A percentile compares a stretch with the other conserved stretches of the same genome.
These are phyloP conservation scores for Agrilus biguttatus DNA, from an alignment of 2,888 invertebrate genomes.

Conservation along the genomic window DNA sequence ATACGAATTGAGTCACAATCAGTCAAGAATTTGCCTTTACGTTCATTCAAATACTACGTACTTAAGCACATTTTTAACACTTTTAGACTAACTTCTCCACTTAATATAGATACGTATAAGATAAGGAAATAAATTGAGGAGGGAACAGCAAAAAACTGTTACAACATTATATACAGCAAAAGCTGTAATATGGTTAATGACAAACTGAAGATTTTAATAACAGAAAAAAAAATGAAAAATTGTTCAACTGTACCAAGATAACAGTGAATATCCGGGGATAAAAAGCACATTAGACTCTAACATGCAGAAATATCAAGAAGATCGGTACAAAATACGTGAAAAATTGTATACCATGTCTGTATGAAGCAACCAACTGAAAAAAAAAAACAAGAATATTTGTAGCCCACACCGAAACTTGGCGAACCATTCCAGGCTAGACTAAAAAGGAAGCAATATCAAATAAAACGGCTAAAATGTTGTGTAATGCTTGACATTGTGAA, in stretches of 20 bases:
- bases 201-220: too few relatives aligned
- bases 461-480: neutral
- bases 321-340: slow-evolving; percentile 16
- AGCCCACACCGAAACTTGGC: slow-evolving; percentile 4
- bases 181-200: too few relatives aligned
- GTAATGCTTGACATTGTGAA: slow-evolving; percentile 1
- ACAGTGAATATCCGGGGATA: slow-evolving; percentile 16
- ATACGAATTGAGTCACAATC: too few relatives aligned
- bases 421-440: slow-evolving; percentile 5
- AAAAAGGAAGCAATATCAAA: slow-evolving; percentile 1
- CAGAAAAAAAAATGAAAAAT: slow-evolving; percentile 15
- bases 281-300: slow-evolving; percentile 12
- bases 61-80: too few relatives aligned
- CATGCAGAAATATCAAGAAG: slow-evolving; percentile 12
- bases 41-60: too few relatives aligned
- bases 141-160: too few relatives aligned
- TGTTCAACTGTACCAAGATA: slow-evolving; percentile 17
- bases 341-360: slow-evolving; percentile 16
- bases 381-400: slow-evolving; percentile 10
- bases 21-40: too few relatives aligned
- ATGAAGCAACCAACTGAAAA: slow-evolving; percentile 12
- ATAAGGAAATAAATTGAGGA: too few relatives aligned
- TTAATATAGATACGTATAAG: too few relatives aligned
- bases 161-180: too few relatives aligned
- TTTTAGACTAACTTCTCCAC: too few relatives aligned